Conservation (phyloP, 2,113 vertebrate species). For the Rhegmatorhina hoffmannsi region DNA sequence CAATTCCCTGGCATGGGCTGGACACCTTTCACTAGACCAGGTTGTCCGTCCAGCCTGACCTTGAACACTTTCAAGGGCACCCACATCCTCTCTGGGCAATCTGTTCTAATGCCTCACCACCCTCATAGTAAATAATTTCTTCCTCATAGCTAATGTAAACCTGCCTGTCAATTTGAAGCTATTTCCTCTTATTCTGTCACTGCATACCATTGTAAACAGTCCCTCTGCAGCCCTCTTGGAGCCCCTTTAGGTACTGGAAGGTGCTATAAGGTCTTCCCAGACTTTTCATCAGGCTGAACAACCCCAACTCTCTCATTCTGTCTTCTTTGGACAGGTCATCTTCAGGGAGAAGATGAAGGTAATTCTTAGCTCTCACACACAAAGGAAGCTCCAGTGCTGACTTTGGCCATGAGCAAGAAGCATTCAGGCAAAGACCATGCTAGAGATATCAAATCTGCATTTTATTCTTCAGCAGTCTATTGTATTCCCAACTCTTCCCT, state of each 20-base stretch:
- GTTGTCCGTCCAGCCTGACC: background rate
- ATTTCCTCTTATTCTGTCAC: background rate
- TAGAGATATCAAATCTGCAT: background rate
- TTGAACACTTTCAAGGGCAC: background rate
- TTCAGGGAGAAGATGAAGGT: background rate
- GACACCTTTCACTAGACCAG: background rate
- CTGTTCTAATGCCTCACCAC: background rate
- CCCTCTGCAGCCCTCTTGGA: background rate
- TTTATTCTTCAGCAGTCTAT: background rate
- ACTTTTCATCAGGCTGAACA: background rate
- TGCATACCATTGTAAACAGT: background rate
- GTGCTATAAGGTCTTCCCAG: too few species aligned
- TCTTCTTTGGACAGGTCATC: background rate
- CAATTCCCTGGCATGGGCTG: background rate
- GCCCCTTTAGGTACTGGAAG: background rate
- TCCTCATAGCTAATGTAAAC: background rate
- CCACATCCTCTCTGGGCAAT: background rate
- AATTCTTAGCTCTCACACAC: background rate
- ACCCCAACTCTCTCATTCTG: background rate
- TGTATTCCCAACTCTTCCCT: background rate
- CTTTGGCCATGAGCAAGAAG: background rate
- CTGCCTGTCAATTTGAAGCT: background rate
- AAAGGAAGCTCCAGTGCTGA: background rate
- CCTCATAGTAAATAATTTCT: background rate
- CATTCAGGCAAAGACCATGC: accelerated